Evolutionary conservation across 2,888 invertebrate genomes (phyloP), one percentile per base, ranked within the genome.

Genomic region (Desoria tigrina): DNA sequence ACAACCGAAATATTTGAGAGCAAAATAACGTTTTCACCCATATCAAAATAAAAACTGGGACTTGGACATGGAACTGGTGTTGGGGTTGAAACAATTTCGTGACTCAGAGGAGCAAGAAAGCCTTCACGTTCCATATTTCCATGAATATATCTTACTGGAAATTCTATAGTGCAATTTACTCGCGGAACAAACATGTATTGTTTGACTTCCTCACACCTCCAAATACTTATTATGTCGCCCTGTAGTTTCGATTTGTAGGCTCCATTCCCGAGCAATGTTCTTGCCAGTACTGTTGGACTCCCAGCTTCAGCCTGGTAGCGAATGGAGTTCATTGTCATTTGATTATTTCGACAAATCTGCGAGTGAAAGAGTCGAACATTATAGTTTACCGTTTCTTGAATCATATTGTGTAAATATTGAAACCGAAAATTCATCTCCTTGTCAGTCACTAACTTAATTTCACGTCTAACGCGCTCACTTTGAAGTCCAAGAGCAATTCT

Each of bases 331-430:
- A 59, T 59, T 1, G 45, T 6, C 59, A 57, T 2, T 39, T 59
- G 26, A 45, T 28, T 16, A 27, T n/a, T n/a, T n/a, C n/a, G n/a
- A n/a, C n/a, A n/a, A n/a, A n/a, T n/a, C n/a, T n/a, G n/a, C n/a
- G n/a, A 3, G 27, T 59, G 59, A 21, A 59, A 59, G 2, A 59
- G 4, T 27, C 45, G 26, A 27, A 59, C 42, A 21, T 59, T 59
- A 18, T 21, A 42, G 11, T 59, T 27, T 4, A 26, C 2, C 4
- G 45, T 18, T n/a, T 49, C n/a, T 26, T 42, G 27, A n/a, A 42
- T 28, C 21, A 59, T 16, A 11, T 42, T 4, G 28, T 59, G 45
- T n/a, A 59, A 3, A 18, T 11, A 59, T 24, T 45, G 49, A 28
- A 59, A 59, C 16, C 45, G 2, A 2, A 28, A 23, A 28, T 49